Evolutionary conservation across 2,888 invertebrate species (phyloP), one percentile per base, ranked within the genome.

Genomic region (Phengaris arion): DNA sequence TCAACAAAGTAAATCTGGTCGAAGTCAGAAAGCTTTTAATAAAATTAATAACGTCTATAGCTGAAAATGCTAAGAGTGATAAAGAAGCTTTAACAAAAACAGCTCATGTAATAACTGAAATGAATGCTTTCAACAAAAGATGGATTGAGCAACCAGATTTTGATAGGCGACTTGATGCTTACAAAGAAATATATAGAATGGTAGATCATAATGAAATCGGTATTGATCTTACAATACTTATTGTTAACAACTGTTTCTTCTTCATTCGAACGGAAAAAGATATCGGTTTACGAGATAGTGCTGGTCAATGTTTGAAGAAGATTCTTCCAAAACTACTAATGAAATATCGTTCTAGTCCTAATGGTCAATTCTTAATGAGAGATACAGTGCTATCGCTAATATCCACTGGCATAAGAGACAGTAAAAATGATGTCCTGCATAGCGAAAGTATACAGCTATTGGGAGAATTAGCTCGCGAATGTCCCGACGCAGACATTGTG

Each of bases 61-160:
- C 95, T 3, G 91, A 93, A 74, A 92, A 90, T 78, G 85, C 89
- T 0, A 77, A 83, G 15, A 82, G 79, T 6, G 87, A 92, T 79
- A 90, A 90, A 77, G 89, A 92, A 12, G 80, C 89, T 57, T 83
- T 95, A 74, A 92, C 93, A 68, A 91, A 94, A 75, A 92, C 94
- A 75, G 93, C 95, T 0, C 86, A 93, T 13, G 83, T 96, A 13
- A 88, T 97, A 3, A 85, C 86, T 6, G 95, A 96, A 86, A 94
- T 99, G 81, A 99, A 99, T 89, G 96, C 98, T 0, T 98, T 96
- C 94, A 97, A 99, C 88, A 94, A 95, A 69, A 95, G 96, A 79
- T 97, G 97, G 96, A 94, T 99, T n/a, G 98, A 99, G 82, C 98
- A 99, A 85, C 98, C 99, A 0, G 98, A 99, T 89, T 98, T 97